These are phyloP conservation scores for Protobothrops flavoviridis DNA, from an alignment of 2,113 vertebrate species.

Conservation along the genomic window DNA sequence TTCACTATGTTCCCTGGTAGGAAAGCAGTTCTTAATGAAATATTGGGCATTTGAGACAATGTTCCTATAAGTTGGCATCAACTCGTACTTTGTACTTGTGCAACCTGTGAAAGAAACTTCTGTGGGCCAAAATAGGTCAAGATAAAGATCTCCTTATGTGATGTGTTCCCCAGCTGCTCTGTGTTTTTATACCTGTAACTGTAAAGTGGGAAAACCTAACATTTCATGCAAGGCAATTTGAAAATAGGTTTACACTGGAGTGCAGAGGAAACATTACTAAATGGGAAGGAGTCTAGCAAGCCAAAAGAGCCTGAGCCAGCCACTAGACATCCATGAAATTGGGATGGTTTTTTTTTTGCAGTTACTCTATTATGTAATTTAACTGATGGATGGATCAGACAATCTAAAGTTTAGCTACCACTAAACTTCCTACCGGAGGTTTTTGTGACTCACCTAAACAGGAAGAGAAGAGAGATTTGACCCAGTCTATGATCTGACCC, in stretches of 20 bases:
- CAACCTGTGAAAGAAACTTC: conserved; percentile 34
- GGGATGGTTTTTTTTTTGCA: background rate
- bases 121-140: conserved; percentile 30
- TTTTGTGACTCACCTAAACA: background rate
- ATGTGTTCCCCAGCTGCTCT: conserved; percentile 19
- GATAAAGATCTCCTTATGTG: conserved; percentile 36
- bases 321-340: background rate
- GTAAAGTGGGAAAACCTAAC: conserved; percentile 28
- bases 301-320: background rate
- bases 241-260: background rate
- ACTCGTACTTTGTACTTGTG: conserved; percentile 10
- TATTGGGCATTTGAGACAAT: conserved; percentile 46
- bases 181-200: conserved; percentile 27
- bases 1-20: conserved; percentile 19
- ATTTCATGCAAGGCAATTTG: background rate
- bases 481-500: background rate
- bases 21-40: conserved; percentile 44
- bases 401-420: background rate
- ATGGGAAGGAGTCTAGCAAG: background rate
- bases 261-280: conserved; percentile 11
- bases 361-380: background rate
- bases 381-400: background rate
- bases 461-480: background rate
- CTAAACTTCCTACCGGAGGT: background rate
- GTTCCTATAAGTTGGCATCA: conserved; percentile 45